phyloP scores from a whole-genome alignment of 53 echinoderm and acorn worm genomes.

The Actinopyga echinites region DNA sequence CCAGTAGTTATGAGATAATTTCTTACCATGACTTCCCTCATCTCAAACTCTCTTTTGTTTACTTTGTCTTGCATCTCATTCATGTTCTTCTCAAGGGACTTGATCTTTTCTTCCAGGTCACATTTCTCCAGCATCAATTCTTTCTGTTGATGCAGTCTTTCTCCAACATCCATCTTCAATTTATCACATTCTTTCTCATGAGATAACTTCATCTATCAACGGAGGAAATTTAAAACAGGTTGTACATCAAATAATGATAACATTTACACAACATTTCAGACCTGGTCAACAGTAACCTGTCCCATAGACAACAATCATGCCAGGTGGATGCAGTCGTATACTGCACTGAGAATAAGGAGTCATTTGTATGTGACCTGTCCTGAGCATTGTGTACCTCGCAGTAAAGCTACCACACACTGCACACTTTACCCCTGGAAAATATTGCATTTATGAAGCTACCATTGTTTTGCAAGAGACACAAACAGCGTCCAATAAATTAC shows the following conservation, averaged over 20 bases:
- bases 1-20: neutral
- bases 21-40: slow-evolving; percentile 21
- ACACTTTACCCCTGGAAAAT: too few species aligned
- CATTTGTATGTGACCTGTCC: too few species aligned
- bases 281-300: too few species aligned
- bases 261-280: too few species aligned
- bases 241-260: too few species aligned
- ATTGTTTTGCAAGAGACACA: too few species aligned
- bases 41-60: slow-evolving; percentile 4
- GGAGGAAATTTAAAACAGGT: too few species aligned
- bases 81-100: neutral
- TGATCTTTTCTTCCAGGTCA: slow-evolving; percentile 1
- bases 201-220: neutral
- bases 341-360: too few species aligned
- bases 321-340: too few species aligned
- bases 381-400: too few species aligned
- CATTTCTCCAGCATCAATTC: neutral
- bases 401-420: too few species aligned
- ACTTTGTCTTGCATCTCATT: neutral
- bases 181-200: neutral
- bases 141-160: neutral
- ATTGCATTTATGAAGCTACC: neutral
- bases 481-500: neutral
- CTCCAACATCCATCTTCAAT: neutral
- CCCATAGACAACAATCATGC: too few species aligned